Percentiles rank a stretch among this genome's conserved stretches.
phyloP scores from a whole-genome alignment of 2,797 vertebrate genomes.

The Tangara arthus region DNA sequence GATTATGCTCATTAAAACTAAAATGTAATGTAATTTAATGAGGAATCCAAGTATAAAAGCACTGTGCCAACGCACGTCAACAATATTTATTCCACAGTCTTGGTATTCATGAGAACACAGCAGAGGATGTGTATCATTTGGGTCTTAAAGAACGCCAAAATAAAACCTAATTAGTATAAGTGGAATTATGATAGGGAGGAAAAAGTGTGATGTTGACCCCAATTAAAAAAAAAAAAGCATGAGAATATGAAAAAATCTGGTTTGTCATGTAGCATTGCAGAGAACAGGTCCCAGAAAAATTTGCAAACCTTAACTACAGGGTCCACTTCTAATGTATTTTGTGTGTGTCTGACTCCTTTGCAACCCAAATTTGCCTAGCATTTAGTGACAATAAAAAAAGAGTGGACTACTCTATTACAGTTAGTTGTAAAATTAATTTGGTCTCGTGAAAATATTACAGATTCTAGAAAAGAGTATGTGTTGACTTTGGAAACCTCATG shows the following conservation, averaged over 20 bases:
- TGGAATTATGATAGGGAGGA: not conserved
- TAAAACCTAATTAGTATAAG: not conserved
- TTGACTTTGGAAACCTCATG: not conserved
- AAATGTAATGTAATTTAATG: conserved; percentile 37
- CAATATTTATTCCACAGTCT: conserved; percentile 18
- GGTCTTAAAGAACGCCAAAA: not conserved
- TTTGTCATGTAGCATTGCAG: not conserved
- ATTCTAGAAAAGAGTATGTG: not conserved
- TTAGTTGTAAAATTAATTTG: not conserved
- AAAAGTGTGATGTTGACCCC: not conserved
- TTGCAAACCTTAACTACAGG: not conserved
- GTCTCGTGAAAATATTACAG: not conserved
- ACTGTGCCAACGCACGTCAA: not conserved
- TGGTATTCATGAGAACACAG: not conserved
- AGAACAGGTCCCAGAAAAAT: not conserved
- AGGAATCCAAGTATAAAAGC: conserved; percentile 41
- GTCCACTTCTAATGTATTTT: not conserved
- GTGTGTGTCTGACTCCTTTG: not conserved
- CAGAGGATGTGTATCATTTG: not conserved
- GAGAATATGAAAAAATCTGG: not conserved
- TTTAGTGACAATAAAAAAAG: not conserved
- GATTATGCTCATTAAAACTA: conserved; percentile 48
- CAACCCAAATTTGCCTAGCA: not conserved
- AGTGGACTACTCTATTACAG: not conserved
- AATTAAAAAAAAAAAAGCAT: not conserved